A percentile compares a stretch with the other conserved stretches of the same genome.
phyloP scores from a whole-genome alignment of 64 coral and sea anemone genomes.

The Montipora cactus region DNA sequence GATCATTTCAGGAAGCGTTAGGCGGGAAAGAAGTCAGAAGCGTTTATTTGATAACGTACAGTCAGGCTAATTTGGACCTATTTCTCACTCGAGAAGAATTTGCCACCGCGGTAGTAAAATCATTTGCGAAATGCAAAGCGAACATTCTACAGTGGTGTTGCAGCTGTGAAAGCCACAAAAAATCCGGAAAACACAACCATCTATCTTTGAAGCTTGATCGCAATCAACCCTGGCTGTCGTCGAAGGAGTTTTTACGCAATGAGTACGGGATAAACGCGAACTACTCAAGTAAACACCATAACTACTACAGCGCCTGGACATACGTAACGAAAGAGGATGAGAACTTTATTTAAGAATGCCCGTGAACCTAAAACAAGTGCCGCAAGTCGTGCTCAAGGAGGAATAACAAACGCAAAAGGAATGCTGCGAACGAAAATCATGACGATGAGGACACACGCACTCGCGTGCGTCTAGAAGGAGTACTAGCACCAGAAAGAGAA shows the following conservation, averaged over 20 bases:
- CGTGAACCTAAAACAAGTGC: no score
- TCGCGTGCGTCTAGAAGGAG: no score
- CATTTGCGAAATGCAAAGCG: constrained; percentile 31
- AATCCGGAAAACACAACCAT: constrained; percentile 22
- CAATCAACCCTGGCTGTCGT: constrained; percentile 12
- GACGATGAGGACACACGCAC: no score
- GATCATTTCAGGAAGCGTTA: background rate
- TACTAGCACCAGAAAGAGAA: no score
- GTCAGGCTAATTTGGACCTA: background rate
- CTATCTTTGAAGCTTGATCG: constrained; percentile 2
- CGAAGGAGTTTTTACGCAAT: constrained; percentile 19
- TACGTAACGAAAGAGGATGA: constrained; percentile 61
- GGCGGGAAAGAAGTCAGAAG: background rate
- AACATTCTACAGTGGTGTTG: constrained; percentile 50
- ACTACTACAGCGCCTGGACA: constrained; percentile 61
- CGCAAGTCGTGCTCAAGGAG: no score
- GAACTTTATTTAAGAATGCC: background rate
- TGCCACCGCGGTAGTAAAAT: constrained; percentile 21
- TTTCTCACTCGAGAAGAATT: constrained; percentile 29
- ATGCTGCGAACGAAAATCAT: no score
- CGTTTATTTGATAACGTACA: constrained; percentile 21
- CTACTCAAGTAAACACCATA: constrained; percentile 38
- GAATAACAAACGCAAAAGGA: no score
- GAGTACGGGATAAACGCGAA: constrained; percentile 28
- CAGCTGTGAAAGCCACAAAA: constrained; percentile 12